Evolutionary conservation across 2,888 invertebrate genomes (phyloP).

Genomic region (Cremastobaeus sp.): DNA sequence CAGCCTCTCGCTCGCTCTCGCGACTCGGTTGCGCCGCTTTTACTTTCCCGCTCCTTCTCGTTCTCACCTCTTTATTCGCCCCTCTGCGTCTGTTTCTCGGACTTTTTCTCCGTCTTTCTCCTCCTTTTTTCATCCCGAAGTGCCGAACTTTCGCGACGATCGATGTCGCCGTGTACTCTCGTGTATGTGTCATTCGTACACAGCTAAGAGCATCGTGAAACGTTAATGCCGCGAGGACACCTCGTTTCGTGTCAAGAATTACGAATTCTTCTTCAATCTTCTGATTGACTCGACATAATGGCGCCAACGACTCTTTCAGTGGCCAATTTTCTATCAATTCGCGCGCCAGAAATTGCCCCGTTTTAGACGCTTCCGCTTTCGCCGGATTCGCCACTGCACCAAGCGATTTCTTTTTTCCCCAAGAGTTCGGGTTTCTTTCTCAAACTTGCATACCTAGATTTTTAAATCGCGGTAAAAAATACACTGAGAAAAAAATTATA

Average conservation of each 20-base stretch:
- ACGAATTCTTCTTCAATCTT: slow-evolving; percentile 63
- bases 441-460: no score
- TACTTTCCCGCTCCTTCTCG: slow-evolving; percentile 43
- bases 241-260: slow-evolving; percentile 68
- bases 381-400: slow-evolving; percentile 13
- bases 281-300: slow-evolving; percentile 56
- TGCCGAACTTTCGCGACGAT: slow-evolving; percentile 63
- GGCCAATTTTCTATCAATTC: slow-evolving; percentile 52
- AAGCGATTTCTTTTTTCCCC: neutral
- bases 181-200: slow-evolving; percentile 58
- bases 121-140: slow-evolving; percentile 45
- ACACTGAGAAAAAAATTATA: no score
- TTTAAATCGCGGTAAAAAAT: no score
- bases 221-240: slow-evolving; percentile 70
- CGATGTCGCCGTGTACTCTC: slow-evolving; percentile 66
- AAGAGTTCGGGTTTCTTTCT: no score
- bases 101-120: slow-evolving; percentile 35
- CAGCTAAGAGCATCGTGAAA: slow-evolving; percentile 65
- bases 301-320: slow-evolving; percentile 54
- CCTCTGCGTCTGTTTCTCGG: slow-evolving; percentile 41
- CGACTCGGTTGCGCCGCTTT: slow-evolving; percentile 8
- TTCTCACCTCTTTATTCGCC: slow-evolving; percentile 53
- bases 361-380: slow-evolving; percentile 10
- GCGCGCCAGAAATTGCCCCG: slow-evolving; percentile 39
- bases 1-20: neutral